Conservation (phyloP, 2,888 invertebrate species). For the Pristionchus entomophagus region DNA sequence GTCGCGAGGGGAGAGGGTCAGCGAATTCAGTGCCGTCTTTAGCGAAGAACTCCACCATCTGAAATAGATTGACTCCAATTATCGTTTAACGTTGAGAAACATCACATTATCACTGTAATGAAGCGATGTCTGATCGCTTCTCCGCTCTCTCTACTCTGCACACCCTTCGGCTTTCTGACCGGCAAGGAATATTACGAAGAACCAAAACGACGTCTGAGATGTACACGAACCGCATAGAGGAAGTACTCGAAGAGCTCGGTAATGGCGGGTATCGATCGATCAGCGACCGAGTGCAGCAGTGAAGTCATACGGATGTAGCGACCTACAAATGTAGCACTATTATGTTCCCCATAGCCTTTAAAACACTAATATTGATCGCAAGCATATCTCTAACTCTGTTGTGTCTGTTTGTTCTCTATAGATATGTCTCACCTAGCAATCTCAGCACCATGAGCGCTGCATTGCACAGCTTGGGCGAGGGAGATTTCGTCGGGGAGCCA, state of each 20-base stretch:
- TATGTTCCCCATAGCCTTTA: not conserved
- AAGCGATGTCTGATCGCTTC: too few relatives aligned
- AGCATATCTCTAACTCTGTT: not conserved
- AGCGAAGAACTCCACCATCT: constrained; percentile 57
- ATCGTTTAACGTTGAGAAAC: too few relatives aligned
- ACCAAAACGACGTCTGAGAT: too few relatives aligned
- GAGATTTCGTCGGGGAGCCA: not conserved
- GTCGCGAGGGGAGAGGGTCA: not conserved
- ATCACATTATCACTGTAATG: too few relatives aligned
- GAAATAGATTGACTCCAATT: not conserved
- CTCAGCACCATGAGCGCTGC: constrained; percentile 71
- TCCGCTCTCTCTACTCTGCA: too few relatives aligned
- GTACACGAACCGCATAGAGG: constrained; percentile 61
- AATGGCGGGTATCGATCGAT: constrained; percentile 67
- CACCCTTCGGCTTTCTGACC: too few relatives aligned
- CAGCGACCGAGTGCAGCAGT: constrained; percentile 68
- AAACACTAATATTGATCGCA: not conserved
- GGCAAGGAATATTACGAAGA: too few relatives aligned
- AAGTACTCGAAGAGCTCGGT: constrained; percentile 71
- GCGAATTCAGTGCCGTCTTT: constrained; percentile 46
- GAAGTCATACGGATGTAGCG: constrained; percentile 73
- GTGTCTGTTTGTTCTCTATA: not conserved
- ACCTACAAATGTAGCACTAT: constrained; percentile 50
- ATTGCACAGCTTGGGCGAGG: constrained; percentile 72
- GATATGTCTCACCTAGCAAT: constrained; percentile 68